Percentiles rank a stretch among this genome's conserved stretches.
Conservation (phyloP, 1,140 invertebrate genomes). For the Sesamia nonagrioides region DNA sequence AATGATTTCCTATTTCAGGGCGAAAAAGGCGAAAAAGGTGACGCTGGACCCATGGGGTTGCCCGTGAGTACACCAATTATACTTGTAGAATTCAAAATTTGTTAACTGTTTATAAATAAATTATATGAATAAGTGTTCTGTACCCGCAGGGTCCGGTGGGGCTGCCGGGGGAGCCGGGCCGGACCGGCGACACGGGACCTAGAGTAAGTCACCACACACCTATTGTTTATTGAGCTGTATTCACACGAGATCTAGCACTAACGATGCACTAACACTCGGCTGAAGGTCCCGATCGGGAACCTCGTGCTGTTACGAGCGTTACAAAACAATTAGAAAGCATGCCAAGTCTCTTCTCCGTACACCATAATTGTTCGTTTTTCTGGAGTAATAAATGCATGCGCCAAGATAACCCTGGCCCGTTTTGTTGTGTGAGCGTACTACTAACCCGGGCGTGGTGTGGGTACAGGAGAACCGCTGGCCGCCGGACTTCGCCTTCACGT, state of each 20-base stretch:
- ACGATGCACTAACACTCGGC: not conserved
- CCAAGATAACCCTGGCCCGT: conserved; percentile 57
- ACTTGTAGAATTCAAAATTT: too few species aligned
- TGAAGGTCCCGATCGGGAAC: not conserved
- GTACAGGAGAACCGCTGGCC: conserved; percentile 79
- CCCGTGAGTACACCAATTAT: conserved; percentile 91
- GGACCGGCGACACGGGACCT: conserved; percentile 92
- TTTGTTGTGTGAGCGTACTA: conserved; percentile 41
- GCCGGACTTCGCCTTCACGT: conserved; percentile 78
- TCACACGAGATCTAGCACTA: not conserved
- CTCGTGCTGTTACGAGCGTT: not conserved
- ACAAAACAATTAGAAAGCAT: not conserved
- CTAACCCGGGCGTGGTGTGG: conserved; percentile 71
- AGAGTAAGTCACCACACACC: conserved; percentile 81
- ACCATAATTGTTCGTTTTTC: not conserved
- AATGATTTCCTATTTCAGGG: conserved; percentile 88
- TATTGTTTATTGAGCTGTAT: not conserved
- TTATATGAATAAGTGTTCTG: not conserved
- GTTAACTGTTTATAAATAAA: not conserved
- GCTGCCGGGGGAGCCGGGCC: conserved; percentile 93
- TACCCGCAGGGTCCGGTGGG: conserved; percentile 94
- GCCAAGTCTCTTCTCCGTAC: not conserved
- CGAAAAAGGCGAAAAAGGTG: conserved; percentile 95
- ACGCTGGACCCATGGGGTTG: conserved; percentile 97
- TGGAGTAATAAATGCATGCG: not conserved